Base-by-base conservation (phyloP, 2,113 vertebrate species). In the Pterophyllum scalare region DNA sequence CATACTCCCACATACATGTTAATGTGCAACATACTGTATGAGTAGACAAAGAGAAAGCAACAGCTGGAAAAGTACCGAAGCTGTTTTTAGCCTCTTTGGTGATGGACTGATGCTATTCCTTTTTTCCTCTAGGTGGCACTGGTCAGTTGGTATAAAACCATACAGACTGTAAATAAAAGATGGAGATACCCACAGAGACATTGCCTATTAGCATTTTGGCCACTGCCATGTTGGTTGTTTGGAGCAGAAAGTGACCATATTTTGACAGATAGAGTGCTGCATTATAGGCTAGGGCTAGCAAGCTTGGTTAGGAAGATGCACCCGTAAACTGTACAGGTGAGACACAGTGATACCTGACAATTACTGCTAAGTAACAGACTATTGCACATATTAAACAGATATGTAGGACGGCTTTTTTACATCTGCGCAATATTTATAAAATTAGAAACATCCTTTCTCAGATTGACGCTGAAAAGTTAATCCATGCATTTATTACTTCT, bases 141-240 rank as follows among this genome's bases (percentile, higher is more conserved):
- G 62, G 33, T 64, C 33, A 8, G 12, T 2, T 64, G 20, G 12
- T 40, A 0, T 9, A 24, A 64, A 40, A 40, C 20, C 8, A 24
- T n/a, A n/a, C 1, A n/a, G 13, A 40, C 33, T 64, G 61, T 15
- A 40, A 5, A 40, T 40, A 5, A 24, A 24, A 24, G 61, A 40
- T 22, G 61, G 61, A 33, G 3, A 33, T 1, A 22, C 6, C 2
- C 33, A 40, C 12, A 0, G 6, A 1, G 0, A 14, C 7, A 11
- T 19, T 14, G 3, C n/a, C 38, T 20, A 40, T n/a, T 31, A 31
- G 15, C 4, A 31, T 31, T 60, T 60, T 31, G 0, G 8, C 14
- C 28, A 31, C 15, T 31, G 26, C 15, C 14, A 2, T 28, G 58
- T 28, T 59, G 57, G 24, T 17, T 28, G 2, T 38, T 62, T 62